Conservation (phyloP, 1,140 invertebrate species). For the Drosophila takahashii region DNA sequence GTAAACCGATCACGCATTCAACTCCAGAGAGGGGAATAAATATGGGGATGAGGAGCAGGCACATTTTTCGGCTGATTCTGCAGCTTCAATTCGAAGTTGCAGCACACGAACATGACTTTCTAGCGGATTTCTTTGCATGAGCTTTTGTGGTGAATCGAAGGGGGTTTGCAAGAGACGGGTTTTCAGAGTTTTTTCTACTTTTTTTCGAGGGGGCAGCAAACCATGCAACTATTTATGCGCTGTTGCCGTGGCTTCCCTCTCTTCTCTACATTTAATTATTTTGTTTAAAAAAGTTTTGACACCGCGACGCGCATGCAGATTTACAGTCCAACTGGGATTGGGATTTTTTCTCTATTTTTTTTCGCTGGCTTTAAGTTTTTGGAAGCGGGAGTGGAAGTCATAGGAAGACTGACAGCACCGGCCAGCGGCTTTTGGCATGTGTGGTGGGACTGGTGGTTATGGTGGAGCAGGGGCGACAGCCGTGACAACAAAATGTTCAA, state of each 20-base stretch:
- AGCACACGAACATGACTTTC: constrained; percentile 80
- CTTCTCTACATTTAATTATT: constrained; percentile 80
- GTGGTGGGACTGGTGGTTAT: background rate
- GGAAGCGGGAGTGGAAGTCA: constrained; percentile 50
- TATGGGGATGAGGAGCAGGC: constrained; percentile 50
- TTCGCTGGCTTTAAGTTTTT: constrained; percentile 14
- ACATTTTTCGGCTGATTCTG: constrained; percentile 53
- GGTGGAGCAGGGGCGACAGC: constrained; percentile 23
- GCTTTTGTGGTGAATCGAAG: constrained; percentile 48
- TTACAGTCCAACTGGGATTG: constrained; percentile 59
- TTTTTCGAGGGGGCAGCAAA: constrained; percentile 10
- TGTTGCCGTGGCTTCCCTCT: constrained; percentile 40
- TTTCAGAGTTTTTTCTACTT: background rate
- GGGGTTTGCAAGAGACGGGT: background rate
- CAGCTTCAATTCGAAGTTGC: constrained; percentile 45
- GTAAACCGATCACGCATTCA: constrained; percentile 25
- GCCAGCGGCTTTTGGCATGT: constrained; percentile 58
- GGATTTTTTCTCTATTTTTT: constrained; percentile 14
- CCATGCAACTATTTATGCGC: constrained; percentile 51
- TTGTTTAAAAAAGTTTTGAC: constrained; percentile 84
- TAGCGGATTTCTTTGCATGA: constrained; percentile 80
- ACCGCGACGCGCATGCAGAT: constrained; percentile 81
- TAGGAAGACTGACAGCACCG: constrained; percentile 65
- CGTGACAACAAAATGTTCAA: constrained; percentile 65
- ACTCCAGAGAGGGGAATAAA: constrained; percentile 23